These are phyloP conservation scores for Oxytorus armatus DNA, from an alignment of 2,888 invertebrate species.

Conservation along the genomic window DNA sequence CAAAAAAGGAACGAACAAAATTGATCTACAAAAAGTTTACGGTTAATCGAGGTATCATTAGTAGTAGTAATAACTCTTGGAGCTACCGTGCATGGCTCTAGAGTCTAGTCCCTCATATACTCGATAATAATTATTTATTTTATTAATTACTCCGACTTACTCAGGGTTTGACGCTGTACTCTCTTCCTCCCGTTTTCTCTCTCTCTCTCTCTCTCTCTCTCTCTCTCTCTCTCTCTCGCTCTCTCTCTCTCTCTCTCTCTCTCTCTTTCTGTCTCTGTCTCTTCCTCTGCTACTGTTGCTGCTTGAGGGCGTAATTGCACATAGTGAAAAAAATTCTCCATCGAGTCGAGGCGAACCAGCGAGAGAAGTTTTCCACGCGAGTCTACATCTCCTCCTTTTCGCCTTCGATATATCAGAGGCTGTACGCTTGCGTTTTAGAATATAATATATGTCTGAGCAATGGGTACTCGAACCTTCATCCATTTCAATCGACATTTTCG, in stretches of 20 bases:
- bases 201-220: background rate
- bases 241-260: background rate
- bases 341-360: slow-evolving; percentile 19
- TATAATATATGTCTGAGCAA: background rate
- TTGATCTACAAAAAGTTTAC: slow-evolving; percentile 14
- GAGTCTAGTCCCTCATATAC: slow-evolving; percentile 1
- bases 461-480: slow-evolving; percentile 11
- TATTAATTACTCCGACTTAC: slow-evolving; percentile 52
- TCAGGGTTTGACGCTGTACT: background rate
- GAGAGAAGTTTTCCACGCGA: slow-evolving; percentile 33
- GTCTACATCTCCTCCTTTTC: slow-evolving; percentile 3
- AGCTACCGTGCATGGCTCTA: slow-evolving; percentile 8
- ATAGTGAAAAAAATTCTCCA: slow-evolving; percentile 42
- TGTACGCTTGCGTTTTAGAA: slow-evolving; percentile 23
- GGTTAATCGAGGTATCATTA: slow-evolving; percentile 15
- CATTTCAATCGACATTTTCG: background rate
- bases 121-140: slow-evolving; percentile 62
- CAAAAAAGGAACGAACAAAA: background rate
- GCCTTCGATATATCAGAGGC: slow-evolving; percentile 29
- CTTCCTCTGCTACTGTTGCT: background rate
- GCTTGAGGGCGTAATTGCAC: slow-evolving; percentile 48
- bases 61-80: slow-evolving; percentile 41
- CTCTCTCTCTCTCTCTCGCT: background rate
- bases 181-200: background rate
- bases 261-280: background rate